phyloP scores from a whole-genome alignment of 2,888 invertebrate genomes.

The Spialia ferax region DNA sequence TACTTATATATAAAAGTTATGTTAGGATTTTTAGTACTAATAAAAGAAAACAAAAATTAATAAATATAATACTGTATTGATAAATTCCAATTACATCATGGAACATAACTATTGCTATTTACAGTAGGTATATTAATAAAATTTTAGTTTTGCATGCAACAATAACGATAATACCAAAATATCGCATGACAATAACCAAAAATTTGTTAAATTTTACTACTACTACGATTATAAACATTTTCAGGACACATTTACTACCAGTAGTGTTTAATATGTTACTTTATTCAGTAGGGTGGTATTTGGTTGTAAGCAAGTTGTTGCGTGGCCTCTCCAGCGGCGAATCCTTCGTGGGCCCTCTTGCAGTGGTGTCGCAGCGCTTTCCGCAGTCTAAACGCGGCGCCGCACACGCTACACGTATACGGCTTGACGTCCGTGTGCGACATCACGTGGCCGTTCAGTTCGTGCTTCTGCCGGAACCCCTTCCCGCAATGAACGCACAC shows the following conservation, averaged over 20 bases:
- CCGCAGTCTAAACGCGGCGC: conserved; percentile 85
- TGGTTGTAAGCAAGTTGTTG: conserved; percentile 39
- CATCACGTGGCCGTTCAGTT: conserved; percentile 83
- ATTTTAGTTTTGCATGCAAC: too few relatives aligned
- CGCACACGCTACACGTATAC: conserved; percentile 83
- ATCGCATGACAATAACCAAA: too few relatives aligned
- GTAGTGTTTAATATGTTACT: too few relatives aligned
- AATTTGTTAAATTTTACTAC: too few relatives aligned
- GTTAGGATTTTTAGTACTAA: background rate
- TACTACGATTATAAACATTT: too few relatives aligned
- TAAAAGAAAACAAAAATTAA: conserved; percentile 8
- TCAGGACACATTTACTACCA: too few relatives aligned
- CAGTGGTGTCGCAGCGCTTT: conserved; percentile 69
- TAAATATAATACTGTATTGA: background rate
- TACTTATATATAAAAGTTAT: background rate
- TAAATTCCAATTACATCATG: background rate
- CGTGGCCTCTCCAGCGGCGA: conserved; percentile 42
- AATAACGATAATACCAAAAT: too few relatives aligned
- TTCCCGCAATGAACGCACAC: conserved; percentile 86
- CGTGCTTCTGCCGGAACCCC: conserved; percentile 87
- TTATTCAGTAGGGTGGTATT: conserved; percentile 32
- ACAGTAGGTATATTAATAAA: too few relatives aligned
- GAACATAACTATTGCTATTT: too few relatives aligned
- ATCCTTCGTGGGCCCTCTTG: conserved; percentile 71
- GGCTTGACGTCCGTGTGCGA: conserved; percentile 85